Base-by-base conservation (phyloP, 2,888 invertebrate species). In the Folsomia candida region DNA sequence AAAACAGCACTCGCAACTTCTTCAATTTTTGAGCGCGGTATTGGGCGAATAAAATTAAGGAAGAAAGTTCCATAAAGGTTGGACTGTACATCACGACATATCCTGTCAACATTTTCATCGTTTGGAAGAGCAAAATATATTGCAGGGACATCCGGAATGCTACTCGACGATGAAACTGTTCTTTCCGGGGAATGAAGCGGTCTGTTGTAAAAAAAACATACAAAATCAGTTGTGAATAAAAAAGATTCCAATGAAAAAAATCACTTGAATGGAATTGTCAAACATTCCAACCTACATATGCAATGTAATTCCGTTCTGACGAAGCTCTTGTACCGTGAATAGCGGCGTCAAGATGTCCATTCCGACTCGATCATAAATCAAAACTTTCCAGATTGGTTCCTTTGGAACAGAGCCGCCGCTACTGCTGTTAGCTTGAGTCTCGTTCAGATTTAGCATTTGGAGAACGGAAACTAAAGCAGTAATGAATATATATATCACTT, bases 311-410 rank as follows among this genome's bases (percentile, higher is more conserved):
- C 99, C 98, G 81, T 95, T 85, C 83, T 98, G 97, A 80, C 98
- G 85, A 2, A 99, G 86, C 82, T 99, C 97, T 83, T 96, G 96
- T 22, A 99, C 91, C 24, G 96, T 93, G 81, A 99, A 88, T 67
- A 99, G 85, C 0, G 99, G 98, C 18, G 98, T 97, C 81, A 99
- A 96, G 64, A 99, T 96, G 83, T 99, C 98, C 85, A 99, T 98
- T 2, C 98, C 98, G 79, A 92, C 89, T 81, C 93, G 88, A 83
- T 99, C 99, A 82, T 97, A 98, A 74, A 99, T 90, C 73, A 99
- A 86, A 70, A 99, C 90, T 86, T 97, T 97, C 97, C 97, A 97
- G 18, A 92, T 90, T 26, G 97, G 96, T 84, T 97, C 94, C 51
- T 90, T 88, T 11, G 90, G 88, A 61, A 90, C 86, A 18, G 14